phyloP scores from a whole-genome alignment of 2,888 invertebrate genomes.

The Bugula neritina region DNA sequence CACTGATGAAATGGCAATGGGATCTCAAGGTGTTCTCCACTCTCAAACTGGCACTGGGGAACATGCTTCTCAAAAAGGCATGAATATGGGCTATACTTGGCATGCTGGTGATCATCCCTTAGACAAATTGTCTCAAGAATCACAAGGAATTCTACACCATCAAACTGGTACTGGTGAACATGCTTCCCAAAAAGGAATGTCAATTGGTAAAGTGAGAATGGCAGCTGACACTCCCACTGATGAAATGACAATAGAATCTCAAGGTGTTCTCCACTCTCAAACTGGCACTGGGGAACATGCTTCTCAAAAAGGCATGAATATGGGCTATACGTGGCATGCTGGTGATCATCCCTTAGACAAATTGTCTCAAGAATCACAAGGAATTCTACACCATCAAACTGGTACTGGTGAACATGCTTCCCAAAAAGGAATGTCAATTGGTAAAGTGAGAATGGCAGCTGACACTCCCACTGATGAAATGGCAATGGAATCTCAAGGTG shows the following conservation, averaged over 20 bases:
- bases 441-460: neutral
- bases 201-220: neutral
- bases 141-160: neutral
- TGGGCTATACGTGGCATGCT: neutral
- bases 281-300: constrained; percentile 7
- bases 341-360: neutral
- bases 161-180: constrained; percentile 11
- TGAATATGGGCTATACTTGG: neutral
- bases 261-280: constrained; percentile 19
- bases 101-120: neutral
- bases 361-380: constrained; percentile 2
- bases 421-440: constrained; percentile 14
- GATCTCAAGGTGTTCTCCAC: neutral
- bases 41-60: constrained; percentile 18
- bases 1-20: neutral
- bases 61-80: constrained; percentile 21
- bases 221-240: neutral
- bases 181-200: constrained; percentile 24
- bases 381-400: constrained; percentile 11
- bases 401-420: constrained; percentile 8
- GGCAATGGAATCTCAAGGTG: neutral
- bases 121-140: constrained; percentile 6
- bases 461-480: neutral
- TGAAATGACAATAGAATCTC: neutral
- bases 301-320: constrained; percentile 10